These are phyloP conservation scores for Pogonomyrmex californicus DNA, from an alignment of 1,140 invertebrate species.

Conservation along the genomic window DNA sequence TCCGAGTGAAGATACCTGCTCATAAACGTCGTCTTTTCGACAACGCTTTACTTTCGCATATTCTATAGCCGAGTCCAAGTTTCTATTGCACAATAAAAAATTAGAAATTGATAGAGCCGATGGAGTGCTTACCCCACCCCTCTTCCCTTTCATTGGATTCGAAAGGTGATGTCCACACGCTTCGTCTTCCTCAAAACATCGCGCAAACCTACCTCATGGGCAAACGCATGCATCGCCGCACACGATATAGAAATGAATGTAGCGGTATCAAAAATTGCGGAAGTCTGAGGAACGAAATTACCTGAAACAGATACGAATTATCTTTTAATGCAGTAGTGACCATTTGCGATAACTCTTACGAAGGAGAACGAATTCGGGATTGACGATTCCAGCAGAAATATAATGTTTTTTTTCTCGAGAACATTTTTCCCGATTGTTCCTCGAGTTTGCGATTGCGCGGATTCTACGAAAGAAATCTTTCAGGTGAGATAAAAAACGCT, in stretches of 20 bases:
- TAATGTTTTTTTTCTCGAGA: not conserved
- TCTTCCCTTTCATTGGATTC: constrained; percentile 2
- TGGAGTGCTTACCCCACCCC: not conserved
- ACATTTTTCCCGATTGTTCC: constrained; percentile 64
- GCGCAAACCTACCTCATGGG: constrained; percentile 63
- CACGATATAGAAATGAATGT: not conserved
- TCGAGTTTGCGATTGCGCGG: constrained; percentile 43
- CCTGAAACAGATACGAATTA: constrained; percentile 22
- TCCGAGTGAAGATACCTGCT: constrained; percentile 8
- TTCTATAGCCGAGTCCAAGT: not conserved
- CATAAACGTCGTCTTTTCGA: constrained; percentile 33
- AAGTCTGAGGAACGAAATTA: constrained; percentile 15
- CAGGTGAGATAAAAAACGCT: constrained; percentile 70
- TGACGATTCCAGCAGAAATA: constrained; percentile 16
- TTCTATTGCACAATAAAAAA: constrained; percentile 36
- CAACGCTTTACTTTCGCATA: constrained; percentile 13
- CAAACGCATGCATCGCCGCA: constrained; percentile 38
- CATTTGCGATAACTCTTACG: not conserved
- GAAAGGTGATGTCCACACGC: constrained; percentile 16
- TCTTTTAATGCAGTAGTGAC: not conserved
- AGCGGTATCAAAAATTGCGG: not conserved
- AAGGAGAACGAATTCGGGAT: not conserved
- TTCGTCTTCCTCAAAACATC: constrained; percentile 62
- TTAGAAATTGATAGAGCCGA: not conserved
- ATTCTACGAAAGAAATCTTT: constrained; percentile 56